phyloP scores from a whole-genome alignment of 1,140 invertebrate species.

The Drosophila prosaltans region DNA sequence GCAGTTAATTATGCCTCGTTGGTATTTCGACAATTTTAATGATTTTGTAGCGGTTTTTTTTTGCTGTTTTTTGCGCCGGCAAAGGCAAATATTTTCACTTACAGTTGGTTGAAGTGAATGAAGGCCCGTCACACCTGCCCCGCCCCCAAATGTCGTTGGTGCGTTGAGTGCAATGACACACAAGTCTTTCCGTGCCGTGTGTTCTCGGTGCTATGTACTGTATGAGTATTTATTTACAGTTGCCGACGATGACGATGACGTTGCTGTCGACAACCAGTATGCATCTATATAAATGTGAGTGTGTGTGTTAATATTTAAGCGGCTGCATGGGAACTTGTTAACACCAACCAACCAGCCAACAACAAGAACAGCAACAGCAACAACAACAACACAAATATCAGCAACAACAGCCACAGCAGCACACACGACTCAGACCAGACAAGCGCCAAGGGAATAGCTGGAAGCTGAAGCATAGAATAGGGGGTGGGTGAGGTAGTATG shows the following conservation, averaged over 20 bases:
- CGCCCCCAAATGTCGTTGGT: conserved; percentile 19
- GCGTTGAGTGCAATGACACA: conserved; percentile 75
- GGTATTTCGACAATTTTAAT: conserved; percentile 75
- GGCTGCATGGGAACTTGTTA: conserved; percentile 80
- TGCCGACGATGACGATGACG: conserved; percentile 56
- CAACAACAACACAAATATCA: conserved; percentile 38
- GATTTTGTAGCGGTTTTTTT: conserved; percentile 68
- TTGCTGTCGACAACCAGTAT: conserved; percentile 49
- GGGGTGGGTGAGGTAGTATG: conserved; percentile 58
- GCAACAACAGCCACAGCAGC: conserved; percentile 17
- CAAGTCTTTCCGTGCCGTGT: conserved; percentile 64
- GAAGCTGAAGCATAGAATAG: conserved; percentile 3
- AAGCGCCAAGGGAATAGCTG: conserved; percentile 44
- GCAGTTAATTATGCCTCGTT: conserved; percentile 72
- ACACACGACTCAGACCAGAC: conserved; percentile 42
- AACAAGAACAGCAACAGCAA: conserved; percentile 15
- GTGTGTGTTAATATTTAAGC: conserved; percentile 79
- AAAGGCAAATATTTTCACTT: conserved; percentile 59
- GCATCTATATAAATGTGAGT: conserved; percentile 32
- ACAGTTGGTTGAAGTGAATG: conserved; percentile 36
- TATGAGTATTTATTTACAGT: conserved; percentile 81
- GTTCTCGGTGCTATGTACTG: conserved; percentile 40
- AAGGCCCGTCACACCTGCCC: conserved; percentile 4
- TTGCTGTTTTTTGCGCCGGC: not conserved
- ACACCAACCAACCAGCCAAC: conserved; percentile 55